These are phyloP conservation scores for Diorhabda carinulata DNA, from an alignment of 1,140 invertebrate species.

Conservation along the genomic window DNA sequence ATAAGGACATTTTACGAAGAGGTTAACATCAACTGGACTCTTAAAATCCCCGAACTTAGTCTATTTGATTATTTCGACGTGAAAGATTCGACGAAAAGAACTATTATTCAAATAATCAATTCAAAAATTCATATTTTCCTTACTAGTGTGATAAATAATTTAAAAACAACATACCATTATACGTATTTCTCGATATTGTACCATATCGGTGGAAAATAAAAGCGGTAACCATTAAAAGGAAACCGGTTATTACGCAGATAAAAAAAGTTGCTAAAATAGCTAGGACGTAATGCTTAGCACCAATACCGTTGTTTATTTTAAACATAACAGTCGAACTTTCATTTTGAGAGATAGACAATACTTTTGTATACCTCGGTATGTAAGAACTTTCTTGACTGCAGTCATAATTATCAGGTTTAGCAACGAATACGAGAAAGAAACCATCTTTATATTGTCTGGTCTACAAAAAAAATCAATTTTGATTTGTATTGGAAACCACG, in stretches of 20 bases:
- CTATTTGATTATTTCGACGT: too few species aligned
- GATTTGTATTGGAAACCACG: too few species aligned
- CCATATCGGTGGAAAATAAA: constrained; percentile 32
- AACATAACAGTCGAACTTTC: constrained; percentile 46
- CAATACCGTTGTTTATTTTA: constrained; percentile 31
- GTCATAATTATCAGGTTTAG: constrained; percentile 69
- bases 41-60: too few species aligned
- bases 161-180: constrained; percentile 15
- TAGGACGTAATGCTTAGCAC: constrained; percentile 25
- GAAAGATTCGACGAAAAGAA: too few species aligned
- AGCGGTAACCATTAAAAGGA: constrained; percentile 21
- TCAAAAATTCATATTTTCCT: too few species aligned
- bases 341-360: constrained; percentile 49
- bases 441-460: constrained; percentile 61
- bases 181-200: constrained; percentile 24
- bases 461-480: constrained; percentile 47
- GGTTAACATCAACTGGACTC: too few species aligned
- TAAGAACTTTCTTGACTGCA: constrained; percentile 53
- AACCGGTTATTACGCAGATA: constrained; percentile 22
- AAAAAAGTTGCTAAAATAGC: constrained; percentile 26
- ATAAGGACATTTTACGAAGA: too few species aligned
- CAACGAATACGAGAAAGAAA: constrained; percentile 77
- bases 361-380: constrained; percentile 41
- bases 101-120: too few species aligned
- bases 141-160: background rate